Base-by-base conservation (phyloP, 2,797 vertebrate genomes). In the Cuniculus paca region DNA sequence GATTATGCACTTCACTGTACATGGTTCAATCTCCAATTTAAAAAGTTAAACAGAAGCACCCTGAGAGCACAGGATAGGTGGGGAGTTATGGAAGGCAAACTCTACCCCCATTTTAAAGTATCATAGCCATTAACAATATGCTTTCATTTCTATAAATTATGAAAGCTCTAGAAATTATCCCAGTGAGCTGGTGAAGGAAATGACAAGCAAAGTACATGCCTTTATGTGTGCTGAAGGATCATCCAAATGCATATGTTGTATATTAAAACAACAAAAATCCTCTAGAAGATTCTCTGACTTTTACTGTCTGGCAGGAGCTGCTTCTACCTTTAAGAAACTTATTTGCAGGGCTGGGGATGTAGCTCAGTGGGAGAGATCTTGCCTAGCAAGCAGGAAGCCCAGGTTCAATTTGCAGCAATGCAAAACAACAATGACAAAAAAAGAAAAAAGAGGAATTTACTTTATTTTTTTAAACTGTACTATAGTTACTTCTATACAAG, bases 61-160 rank as follows among this genome's bases (percentile, higher is more conserved):
- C 34, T 0, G 48, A 56, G 45, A 60, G 65, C 22, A 36, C 74
- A 68, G 42, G 24, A 78, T 17, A 13, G 36, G n/a, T 75, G 34
- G 58, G 60, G 79, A 68, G 74, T 54, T 72, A 87, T 28, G 45
- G 61, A 92, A 70, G 48, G 52, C 72, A 93, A 70, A 36, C 34
- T 83, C 17, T 72, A 42, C 50, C 19, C 45, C 36, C 45, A 58
- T 36, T 77, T 92, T 86, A 42, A 91, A 75, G 70, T 82, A 48
- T 8, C 81, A 26, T 28, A 61, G 79, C 5, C 31, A 83, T 82
- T 74, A 82, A 65, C 74, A 82, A n/a, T 42, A 54, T 1, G 8
- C 83, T 36, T 93, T 90, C 61, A 42, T 77, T 52, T 88, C 48
- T 81, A 75, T 89, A 88, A 72, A 50, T n/a, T 78, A 58, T 54